Evolutionary conservation across 2,797 vertebrate species (phyloP).

Genomic region (Carcharodon carcharias): DNA sequence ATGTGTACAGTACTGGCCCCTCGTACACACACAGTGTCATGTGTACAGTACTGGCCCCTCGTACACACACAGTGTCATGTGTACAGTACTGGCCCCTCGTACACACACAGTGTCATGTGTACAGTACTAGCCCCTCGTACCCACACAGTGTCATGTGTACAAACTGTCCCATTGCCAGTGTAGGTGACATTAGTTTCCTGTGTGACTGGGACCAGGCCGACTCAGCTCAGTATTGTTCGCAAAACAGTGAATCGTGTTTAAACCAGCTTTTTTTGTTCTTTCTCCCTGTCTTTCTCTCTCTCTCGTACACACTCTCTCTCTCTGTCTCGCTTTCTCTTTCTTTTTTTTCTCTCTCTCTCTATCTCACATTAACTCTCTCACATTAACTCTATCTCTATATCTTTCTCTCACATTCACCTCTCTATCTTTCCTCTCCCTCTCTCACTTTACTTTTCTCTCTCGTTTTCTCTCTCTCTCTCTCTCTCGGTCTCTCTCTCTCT

Average conservation of each 20-base stretch:
- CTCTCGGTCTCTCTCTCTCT: background rate
- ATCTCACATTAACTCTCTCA: background rate
- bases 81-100: no score
- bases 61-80: no score
- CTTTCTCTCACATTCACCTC: fast-evolving
- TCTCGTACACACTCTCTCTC: background rate
- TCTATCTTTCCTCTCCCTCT: background rate
- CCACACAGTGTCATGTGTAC: background rate
- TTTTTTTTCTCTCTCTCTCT: background rate
- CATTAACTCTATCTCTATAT: background rate
- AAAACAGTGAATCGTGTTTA: background rate
- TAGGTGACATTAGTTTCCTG: no score
- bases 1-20: no score
- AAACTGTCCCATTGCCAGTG: no score
- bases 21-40: no score
- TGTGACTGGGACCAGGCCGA: background rate
- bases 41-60: no score
- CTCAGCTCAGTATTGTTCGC: background rate
- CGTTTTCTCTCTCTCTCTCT: background rate
- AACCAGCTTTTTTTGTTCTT: background rate
- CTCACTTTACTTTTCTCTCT: background rate
- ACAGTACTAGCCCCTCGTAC: background rate
- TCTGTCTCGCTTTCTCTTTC: background rate
- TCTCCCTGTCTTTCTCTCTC: background rate
- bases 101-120: background rate